Conservation (phyloP, 2,113 vertebrate species). For the Heterotis niloticus region DNA sequence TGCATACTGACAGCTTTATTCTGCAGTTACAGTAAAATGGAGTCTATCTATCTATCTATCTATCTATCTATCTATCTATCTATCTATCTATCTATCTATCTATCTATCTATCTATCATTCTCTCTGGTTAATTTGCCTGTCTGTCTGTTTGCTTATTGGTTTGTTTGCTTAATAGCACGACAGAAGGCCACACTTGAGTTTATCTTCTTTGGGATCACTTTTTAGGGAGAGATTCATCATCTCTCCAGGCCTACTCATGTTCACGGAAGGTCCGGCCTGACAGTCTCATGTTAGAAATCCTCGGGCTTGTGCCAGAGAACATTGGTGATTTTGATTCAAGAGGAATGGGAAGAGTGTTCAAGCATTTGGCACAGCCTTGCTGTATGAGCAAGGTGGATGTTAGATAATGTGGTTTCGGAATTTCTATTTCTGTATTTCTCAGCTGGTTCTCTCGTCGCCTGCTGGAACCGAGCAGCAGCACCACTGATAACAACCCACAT, state of each 20-base stretch:
- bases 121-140: too few species aligned
- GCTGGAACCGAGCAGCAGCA: conserved; percentile 6
- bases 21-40: background rate
- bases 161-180: background rate
- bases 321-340: background rate
- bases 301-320: background rate
- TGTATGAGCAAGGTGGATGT: conserved; percentile 3
- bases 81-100: too few species aligned
- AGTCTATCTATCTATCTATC: background rate
- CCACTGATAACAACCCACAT: background rate
- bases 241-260: conserved; percentile 20
- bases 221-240: conserved; percentile 13
- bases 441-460: conserved; percentile 7
- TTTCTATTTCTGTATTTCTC: conserved; percentile 12
- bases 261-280: conserved; percentile 22
- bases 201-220: conserved; percentile 23
- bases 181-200: conserved; percentile 14
- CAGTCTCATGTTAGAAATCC: conserved; percentile 3
- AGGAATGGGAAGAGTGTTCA: conserved; percentile 1
- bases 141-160: too few species aligned
- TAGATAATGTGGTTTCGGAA: conserved; percentile 16
- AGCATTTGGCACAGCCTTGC: conserved; percentile 9
- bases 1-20: background rate
- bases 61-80: too few species aligned
- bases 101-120: too few species aligned